A percentile compares a stretch with the other conserved stretches of the same genome.
phyloP scores from a whole-genome alignment of 1,140 invertebrate species.

The Anoplolepis gracilipes region DNA sequence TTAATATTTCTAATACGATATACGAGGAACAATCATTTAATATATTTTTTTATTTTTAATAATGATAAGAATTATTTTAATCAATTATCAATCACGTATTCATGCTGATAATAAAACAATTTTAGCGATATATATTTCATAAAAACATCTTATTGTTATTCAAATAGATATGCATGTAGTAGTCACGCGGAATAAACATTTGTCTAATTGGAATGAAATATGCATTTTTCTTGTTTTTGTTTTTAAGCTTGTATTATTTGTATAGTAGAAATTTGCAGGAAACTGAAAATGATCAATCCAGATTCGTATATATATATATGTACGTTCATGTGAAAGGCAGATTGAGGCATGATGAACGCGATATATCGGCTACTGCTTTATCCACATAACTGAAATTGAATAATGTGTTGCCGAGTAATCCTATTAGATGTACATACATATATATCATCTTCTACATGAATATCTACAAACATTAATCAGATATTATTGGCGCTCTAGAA shows the following conservation, averaged over 20 bases:
- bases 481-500: conserved; percentile 49
- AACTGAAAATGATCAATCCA: conserved; percentile 19
- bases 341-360: not conserved
- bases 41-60: not conserved
- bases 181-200: not conserved
- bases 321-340: conserved; percentile 14
- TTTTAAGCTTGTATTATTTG: conserved; percentile 25
- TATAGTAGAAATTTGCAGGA: conserved; percentile 39
- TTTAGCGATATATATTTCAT: not conserved
- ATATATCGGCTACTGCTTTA: conserved; percentile 59
- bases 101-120: not conserved
- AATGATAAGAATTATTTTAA: not conserved
- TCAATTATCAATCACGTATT: not conserved
- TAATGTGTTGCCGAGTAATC: conserved; percentile 61
- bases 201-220: not conserved
- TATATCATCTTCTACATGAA: conserved; percentile 68
- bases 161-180: not conserved
- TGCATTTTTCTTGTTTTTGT: not conserved
- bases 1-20: not conserved
- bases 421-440: conserved; percentile 64
- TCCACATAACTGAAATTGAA: conserved; percentile 70
- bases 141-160: not conserved
- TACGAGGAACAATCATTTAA: not conserved
- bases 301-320: not conserved
- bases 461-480: conserved; percentile 35